phyloP scores from a whole-genome alignment of 2,113 vertebrate genomes.

The Osmerus mordax region DNA sequence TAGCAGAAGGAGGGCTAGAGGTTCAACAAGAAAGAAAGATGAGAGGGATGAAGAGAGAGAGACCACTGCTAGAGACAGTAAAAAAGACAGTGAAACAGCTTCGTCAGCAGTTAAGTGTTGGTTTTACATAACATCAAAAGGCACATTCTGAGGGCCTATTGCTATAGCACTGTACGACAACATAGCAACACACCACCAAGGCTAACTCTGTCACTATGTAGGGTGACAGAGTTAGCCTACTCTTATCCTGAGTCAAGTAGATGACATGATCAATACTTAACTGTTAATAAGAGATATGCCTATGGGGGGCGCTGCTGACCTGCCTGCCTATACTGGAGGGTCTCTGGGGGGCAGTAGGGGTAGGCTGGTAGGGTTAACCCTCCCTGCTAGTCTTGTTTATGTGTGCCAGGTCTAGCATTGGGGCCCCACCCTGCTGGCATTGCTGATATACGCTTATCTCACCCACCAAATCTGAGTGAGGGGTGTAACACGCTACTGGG shows the following conservation, averaged over 20 bases:
- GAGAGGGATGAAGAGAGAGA: neutral
- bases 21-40: neutral
- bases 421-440: slow-evolving; percentile 50
- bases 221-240: neutral
- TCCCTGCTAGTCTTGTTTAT: slow-evolving; percentile 15
- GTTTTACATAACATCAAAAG: neutral
- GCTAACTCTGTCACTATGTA: too few relatives aligned
- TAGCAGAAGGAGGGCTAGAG: slow-evolving; percentile 4
- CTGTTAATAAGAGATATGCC: slow-evolving; percentile 2
- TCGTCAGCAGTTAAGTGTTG: too few relatives aligned
- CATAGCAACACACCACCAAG: too few relatives aligned
- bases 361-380: neutral
- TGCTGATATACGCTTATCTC: slow-evolving; percentile 71
- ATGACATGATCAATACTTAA: neutral
- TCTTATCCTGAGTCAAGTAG: neutral
- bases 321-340: neutral
- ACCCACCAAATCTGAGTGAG: slow-evolving; percentile 23
- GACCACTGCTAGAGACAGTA: neutral
- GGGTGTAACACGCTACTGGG: neutral
- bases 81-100: too few relatives aligned
- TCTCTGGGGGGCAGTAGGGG: neutral
- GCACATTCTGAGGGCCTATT: neutral
- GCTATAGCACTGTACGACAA: too few relatives aligned
- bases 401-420: neutral
- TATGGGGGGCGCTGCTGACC: slow-evolving; percentile 43